These are phyloP conservation scores for Battus philenor DNA, from an alignment of 1,140 invertebrate genomes.

Conservation along the genomic window DNA sequence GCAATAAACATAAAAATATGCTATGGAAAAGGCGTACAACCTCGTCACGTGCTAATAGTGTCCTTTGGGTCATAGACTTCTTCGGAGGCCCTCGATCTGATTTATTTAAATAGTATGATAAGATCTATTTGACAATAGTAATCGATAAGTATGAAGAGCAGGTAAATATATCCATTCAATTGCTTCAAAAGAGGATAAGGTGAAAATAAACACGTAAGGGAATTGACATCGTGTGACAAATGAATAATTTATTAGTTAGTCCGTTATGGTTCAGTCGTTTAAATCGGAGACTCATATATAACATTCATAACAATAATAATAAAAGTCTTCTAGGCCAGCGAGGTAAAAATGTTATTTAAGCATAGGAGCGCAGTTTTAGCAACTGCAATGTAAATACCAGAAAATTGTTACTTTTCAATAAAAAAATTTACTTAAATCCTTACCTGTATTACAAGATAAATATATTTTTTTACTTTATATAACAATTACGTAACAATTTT, in stretches of 20 bases:
- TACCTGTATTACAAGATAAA: too few relatives aligned
- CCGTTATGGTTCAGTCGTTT: neutral
- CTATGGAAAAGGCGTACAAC: conserved; percentile 32
- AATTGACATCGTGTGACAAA: neutral
- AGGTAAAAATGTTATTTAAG: too few relatives aligned
- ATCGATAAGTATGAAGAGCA: conserved; percentile 7
- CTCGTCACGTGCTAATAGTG: conserved; percentile 61
- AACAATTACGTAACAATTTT: too few relatives aligned
- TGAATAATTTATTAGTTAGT: conserved; percentile 8
- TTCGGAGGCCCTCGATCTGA: conserved; percentile 47
- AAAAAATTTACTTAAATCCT: too few relatives aligned
- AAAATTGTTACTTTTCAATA: too few relatives aligned
- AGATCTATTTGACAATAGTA: conserved; percentile 16
- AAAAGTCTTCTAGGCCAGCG: too few relatives aligned
- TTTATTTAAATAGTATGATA: conserved; percentile 29
- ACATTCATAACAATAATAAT: too few relatives aligned
- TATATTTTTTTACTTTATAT: too few relatives aligned
- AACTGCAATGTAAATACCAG: too few relatives aligned
- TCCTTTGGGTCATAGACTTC: conserved; percentile 50
- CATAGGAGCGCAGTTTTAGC: too few relatives aligned
- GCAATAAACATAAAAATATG: conserved; percentile 45
- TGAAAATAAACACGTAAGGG: conserved; percentile 5
- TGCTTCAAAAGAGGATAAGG: conserved; percentile 5
- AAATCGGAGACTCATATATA: too few relatives aligned
- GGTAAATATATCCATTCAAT: conserved; percentile 5